A percentile compares a stretch with the other conserved stretches of the same genome.
Evolutionary conservation across 1,140 invertebrate species (phyloP).

Genomic region (Centruroides vittatus): DNA sequence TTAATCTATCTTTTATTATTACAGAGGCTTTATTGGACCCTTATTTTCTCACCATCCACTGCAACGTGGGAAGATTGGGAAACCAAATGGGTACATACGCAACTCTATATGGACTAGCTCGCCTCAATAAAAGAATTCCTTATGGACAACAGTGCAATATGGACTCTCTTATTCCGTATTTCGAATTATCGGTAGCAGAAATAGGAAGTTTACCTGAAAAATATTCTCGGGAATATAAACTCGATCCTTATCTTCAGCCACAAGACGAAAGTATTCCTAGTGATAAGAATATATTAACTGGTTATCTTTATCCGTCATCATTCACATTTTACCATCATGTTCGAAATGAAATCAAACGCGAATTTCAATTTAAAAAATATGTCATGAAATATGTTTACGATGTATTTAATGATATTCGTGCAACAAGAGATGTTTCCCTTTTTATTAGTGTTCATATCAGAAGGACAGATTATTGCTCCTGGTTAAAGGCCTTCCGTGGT

Average conservation of each 20-base stretch:
- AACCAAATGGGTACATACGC: constrained; percentile 51
- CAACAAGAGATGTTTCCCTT: not conserved
- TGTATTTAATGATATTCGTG: not conserved
- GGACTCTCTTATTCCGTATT: constrained; percentile 15
- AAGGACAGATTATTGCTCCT: constrained; percentile 41
- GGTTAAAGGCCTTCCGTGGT: constrained; percentile 26
- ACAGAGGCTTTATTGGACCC: not conserved
- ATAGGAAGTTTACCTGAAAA: not conserved
- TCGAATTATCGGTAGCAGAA: not conserved
- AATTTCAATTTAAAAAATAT: not conserved
- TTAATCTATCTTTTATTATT: not conserved
- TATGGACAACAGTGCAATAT: not conserved
- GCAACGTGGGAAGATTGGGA: constrained; percentile 37
- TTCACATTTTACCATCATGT: constrained; percentile 9
- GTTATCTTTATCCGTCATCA: constrained; percentile 2
- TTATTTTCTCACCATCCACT: constrained; percentile 4
- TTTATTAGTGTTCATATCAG: constrained; percentile 44
- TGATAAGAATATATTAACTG: not conserved
- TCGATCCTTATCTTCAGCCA: not conserved
- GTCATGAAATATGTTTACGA: not conserved
- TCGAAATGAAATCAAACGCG: not conserved
- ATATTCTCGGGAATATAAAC: not conserved
- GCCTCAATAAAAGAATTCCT: constrained; percentile 36
- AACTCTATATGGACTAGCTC: constrained; percentile 40
- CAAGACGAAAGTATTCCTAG: not conserved